Conservation (phyloP, 2,113 vertebrate species). For the Chaetorhynchus papuensis region DNA sequence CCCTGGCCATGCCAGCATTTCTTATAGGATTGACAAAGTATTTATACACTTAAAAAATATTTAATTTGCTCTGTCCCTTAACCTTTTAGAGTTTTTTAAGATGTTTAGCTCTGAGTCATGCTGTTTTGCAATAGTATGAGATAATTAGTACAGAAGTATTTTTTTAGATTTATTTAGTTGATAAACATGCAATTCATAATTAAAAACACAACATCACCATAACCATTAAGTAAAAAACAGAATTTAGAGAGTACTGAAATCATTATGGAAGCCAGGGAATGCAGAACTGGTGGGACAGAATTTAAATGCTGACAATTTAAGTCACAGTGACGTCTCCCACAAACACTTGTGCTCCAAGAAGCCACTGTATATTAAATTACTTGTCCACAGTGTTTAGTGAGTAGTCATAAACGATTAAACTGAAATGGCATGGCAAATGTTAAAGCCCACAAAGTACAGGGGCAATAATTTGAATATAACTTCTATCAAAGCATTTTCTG, state of each 20-base stretch:
- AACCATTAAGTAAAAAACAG: not conserved
- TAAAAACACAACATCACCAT: not conserved
- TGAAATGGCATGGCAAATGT: not conserved
- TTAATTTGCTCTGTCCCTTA: not conserved
- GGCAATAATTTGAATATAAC: not conserved
- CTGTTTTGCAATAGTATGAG: not conserved
- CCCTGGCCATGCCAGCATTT: not conserved
- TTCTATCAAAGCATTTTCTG: not conserved
- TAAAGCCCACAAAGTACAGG: not conserved
- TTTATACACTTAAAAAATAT: not conserved
- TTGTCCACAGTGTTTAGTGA: not conserved
- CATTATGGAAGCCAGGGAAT: not conserved
- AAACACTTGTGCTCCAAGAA: not conserved
- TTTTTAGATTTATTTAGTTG: not conserved
- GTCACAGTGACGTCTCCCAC: not conserved
- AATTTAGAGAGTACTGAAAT: not conserved
- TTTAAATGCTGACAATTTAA: not conserved
- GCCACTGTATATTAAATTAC: not conserved
- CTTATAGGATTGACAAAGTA: not conserved
- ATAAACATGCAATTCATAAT: constrained; percentile 1
- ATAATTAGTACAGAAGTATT: not conserved
- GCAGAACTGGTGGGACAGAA: not conserved
- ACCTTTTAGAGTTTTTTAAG: not conserved
- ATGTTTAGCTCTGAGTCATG: not conserved
- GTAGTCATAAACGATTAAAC: not conserved